Evolutionary conservation across 2,797 vertebrate genomes (phyloP).

Genomic region (Allobates femoralis): DNA sequence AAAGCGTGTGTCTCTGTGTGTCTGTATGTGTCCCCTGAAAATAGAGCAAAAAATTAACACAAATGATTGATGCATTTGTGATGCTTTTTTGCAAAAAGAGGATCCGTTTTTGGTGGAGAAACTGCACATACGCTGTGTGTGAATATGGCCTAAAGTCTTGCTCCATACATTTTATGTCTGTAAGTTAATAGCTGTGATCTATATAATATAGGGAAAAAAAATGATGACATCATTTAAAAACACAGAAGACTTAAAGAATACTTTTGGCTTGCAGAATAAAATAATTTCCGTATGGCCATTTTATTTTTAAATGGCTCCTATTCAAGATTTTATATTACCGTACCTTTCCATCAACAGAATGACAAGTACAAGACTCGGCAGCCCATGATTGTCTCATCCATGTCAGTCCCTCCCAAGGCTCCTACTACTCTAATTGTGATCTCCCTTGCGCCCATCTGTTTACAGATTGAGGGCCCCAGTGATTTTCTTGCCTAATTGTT

Average conservation of each 20-base stretch:
- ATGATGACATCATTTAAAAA: neutral
- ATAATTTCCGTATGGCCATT: neutral
- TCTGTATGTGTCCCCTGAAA: too few species aligned
- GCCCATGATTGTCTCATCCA: slow-evolving; percentile 38
- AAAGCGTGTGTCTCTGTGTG: too few species aligned
- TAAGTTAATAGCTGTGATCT: neutral
- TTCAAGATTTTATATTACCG: neutral
- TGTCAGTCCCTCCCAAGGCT: slow-evolving; percentile 8
- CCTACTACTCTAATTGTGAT: slow-evolving; percentile 47
- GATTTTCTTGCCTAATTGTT: slow-evolving; percentile 54
- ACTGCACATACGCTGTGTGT: too few species aligned
- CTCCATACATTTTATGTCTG: too few species aligned
- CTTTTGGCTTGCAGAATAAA: neutral
- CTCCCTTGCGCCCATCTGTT: slow-evolving; percentile 68
- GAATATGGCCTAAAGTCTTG: too few species aligned
- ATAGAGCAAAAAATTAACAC: too few species aligned
- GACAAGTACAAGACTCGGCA: neutral
- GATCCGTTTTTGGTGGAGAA: too few species aligned
- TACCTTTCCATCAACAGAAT: neutral
- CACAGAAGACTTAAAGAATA: neutral
- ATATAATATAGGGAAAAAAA: neutral
- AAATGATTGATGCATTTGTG: too few species aligned
- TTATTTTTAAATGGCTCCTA: neutral
- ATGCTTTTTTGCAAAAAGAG: too few species aligned
- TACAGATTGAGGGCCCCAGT: slow-evolving; percentile 69